Base-by-base conservation (phyloP, 2,888 invertebrate genomes). In the Aporophyla nigra region DNA sequence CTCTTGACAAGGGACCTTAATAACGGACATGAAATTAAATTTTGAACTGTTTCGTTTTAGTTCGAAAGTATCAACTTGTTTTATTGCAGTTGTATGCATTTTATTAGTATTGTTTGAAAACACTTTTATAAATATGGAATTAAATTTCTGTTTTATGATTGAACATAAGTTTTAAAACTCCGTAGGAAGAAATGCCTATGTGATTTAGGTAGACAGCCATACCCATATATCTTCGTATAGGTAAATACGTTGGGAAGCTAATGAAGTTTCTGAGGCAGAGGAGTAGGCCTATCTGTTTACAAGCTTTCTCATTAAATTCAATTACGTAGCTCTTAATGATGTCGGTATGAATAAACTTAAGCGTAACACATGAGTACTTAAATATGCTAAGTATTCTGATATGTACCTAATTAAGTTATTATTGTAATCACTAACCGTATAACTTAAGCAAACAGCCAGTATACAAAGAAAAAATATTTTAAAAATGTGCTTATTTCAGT, bases 1-100 rank as follows among this genome's bases (percentile, higher is more conserved):
- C 62, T 49, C 63, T 62, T 76, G 81, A 85, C 86, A 74, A 86
- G 75, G 78, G 78, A 67, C 72, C 78, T 63, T 74, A 75, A 78
- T 80, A 85, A 67, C 27, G 61, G 74, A 78, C 62, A 59, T 49
- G 61, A 78, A 69, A 76, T 76, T 76, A 40, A 74, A 65, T 78
- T 62, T 43, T 46, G 59, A 69, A 61, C 59, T 49, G 51, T 62
- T 71, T 67, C 58, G 33, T 61, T 72, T 72, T 54, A 73, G 70
- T 71, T 74, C 21, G n/a, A n/a, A 27, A 65, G 5, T 24, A 59
- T 10, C 10, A 59, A 43, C 21, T 56, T 59, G 43, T 67, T 62
- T 76, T 27, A 58, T 40, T 77, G 70, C 58, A 68, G 24, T 51
- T 63, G 19, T n/a, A 68, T 68, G 54, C 54, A 19, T 63, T 68